Percentiles rank a stretch among this genome's conserved stretches.
Conservation (phyloP, 2,888 invertebrate species). For the Callinectes sapidus region DNA sequence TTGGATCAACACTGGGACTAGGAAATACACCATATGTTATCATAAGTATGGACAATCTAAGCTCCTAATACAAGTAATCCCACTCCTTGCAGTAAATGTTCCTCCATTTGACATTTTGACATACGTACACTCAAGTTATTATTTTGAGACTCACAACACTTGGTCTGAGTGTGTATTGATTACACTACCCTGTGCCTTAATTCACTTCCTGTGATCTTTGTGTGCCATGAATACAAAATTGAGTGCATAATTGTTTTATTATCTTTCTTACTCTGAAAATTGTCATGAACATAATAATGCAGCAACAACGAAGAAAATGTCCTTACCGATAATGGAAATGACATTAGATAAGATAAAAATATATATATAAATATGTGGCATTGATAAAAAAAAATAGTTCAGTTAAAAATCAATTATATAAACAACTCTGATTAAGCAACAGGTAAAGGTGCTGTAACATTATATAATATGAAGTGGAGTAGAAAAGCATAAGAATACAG, state of each 20-base stretch:
- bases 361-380: not conserved
- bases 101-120: not conserved
- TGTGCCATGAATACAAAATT: not conserved
- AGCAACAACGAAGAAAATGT: not conserved
- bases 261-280: not conserved
- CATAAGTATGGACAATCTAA: too few species aligned
- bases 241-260: not conserved
- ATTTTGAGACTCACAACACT: not conserved
- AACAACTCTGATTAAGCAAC: too few species aligned
- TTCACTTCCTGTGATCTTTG: not conserved
- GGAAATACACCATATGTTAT: too few species aligned
- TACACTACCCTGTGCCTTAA: not conserved
- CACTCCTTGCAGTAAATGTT: not conserved
- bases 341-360: not conserved
- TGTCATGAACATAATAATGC: not conserved
- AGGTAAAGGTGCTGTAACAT: not conserved
- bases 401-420: not conserved
- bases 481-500: not conserved
- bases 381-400: not conserved
- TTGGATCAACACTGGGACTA: too few species aligned
- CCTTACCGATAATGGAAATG: not conserved
- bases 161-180: not conserved
- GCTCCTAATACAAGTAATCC: not conserved
- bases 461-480: not conserved
- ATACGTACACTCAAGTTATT: not conserved